Conservation (phyloP, 2,797 vertebrate species). For the Fratercula arctica region DNA sequence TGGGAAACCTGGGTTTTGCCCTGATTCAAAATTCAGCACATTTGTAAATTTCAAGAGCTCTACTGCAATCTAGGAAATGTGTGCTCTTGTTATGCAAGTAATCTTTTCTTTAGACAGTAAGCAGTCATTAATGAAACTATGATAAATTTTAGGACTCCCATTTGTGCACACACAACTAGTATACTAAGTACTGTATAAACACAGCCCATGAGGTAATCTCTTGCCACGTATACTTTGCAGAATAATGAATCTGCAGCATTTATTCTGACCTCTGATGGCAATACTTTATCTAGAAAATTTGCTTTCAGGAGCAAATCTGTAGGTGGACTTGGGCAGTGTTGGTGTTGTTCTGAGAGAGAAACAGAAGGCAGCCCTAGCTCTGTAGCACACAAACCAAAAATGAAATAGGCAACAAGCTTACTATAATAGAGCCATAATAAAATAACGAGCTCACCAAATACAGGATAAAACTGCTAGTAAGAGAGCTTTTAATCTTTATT, state of each 20-base stretch:
- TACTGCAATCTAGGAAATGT: not conserved
- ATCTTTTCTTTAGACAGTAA: not conserved
- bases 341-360: not conserved
- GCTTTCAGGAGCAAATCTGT: not conserved
- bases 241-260: not conserved
- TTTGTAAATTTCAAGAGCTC: not conserved
- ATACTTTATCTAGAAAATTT: not conserved
- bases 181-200: not conserved
- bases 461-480: not conserved
- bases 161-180: not conserved
- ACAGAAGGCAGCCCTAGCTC: not conserved
- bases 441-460: constrained; percentile 18
- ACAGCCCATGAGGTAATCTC: not conserved
- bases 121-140: not conserved
- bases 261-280: not conserved
- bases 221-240: not conserved
- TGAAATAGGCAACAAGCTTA: not conserved
- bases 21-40: not conserved
- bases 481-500: constrained; percentile 35
- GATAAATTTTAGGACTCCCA: not conserved
- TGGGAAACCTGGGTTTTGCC: not conserved
- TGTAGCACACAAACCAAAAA: not conserved
- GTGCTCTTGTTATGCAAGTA: rapidly evolving
- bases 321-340: too few relatives aligned
- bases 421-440: not conserved